Evolutionary conservation across 1,140 invertebrate species (phyloP), one percentile per base, ranked within the genome.

Genomic region (Drosophila melanica): DNA sequence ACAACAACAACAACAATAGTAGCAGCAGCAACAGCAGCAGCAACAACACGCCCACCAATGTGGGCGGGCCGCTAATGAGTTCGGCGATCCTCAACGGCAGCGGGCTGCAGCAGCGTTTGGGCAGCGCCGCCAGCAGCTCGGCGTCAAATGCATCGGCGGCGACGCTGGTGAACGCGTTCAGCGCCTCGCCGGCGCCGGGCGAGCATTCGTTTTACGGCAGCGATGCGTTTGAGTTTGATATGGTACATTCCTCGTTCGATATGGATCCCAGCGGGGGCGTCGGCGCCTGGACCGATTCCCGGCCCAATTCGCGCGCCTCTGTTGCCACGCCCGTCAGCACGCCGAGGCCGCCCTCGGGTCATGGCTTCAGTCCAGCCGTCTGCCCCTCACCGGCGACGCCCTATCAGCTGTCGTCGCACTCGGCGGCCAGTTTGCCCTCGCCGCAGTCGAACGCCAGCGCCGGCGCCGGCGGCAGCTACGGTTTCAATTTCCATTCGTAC

Each of bases 21-120:
- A 95, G 95, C 85, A 94, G 94, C 10, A 95, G 94, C 78, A 20
- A 57, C 10, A 62, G 65, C 1, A 53, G 47, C 47, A 63, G 45
- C n/a, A 79, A 55, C 62, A 78, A 64, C 59, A 81, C 85, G 8
- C 89, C 90, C 9, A 86, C 80, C 2, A 91, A 75, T 92, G 48
- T 95, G 33, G 94, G 94, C 37, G 95, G 94, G 0, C 95, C 95
- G 0, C 90, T 95, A 33, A 95, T 95, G 94, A 93, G 94, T 8
- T 95, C 94, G 33, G 93, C 94, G 20, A 93, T 94, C 37, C 93
- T 94, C 14, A 95, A 95, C 84, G 94, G 95, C 9, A 95, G 94
- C 80, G 94, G 90, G 0, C 55, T 87, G 54, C 79, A 81, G 45
- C 72, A 75, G 44, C 77, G 20, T 67, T 57, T 57, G 87, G 89